A percentile compares a stretch with the other conserved stretches of the same genome.
Conservation (phyloP, 2,888 invertebrate species). For the Chydorus sphaericus region DNA sequence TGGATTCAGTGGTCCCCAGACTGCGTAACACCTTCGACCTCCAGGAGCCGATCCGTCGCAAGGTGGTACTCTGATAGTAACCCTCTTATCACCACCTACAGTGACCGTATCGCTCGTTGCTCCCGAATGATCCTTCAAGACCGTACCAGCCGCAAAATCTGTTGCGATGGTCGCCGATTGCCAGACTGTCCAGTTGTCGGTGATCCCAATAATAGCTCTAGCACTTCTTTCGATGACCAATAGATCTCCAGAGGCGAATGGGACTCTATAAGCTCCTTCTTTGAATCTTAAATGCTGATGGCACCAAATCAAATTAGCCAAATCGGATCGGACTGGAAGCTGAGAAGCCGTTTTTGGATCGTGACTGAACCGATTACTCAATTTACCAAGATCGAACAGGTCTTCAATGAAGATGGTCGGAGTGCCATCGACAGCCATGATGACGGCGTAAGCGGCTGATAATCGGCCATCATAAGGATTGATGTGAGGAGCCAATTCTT, state of each 20-base stretch:
- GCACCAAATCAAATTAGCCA: conserved; percentile 10
- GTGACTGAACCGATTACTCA: conserved; percentile 8
- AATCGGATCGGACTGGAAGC: background rate
- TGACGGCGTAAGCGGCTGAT: conserved; percentile 3
- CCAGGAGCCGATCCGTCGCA: conserved; percentile 1
- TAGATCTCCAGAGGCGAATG: background rate
- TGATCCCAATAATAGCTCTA: conserved; percentile 3
- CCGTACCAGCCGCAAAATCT: conserved; percentile 3
- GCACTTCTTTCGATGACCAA: conserved; percentile 10
- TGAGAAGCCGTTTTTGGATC: conserved; percentile 3
- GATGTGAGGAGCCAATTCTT: conserved; percentile 8
- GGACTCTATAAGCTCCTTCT: conserved; percentile 6
- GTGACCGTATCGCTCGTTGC: background rate
- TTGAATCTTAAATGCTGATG: conserved; percentile 6
- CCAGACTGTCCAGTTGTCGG: conserved; percentile 8
- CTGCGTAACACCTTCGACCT: conserved; percentile 8
- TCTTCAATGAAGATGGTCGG: conserved; percentile 10
- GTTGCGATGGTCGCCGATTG: background rate
- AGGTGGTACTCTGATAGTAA: background rate
- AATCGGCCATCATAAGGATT: conserved; percentile 10
- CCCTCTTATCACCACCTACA: background rate
- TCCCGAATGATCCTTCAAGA: conserved; percentile 9
- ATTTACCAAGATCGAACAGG: conserved; percentile 5
- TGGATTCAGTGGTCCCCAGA: background rate
- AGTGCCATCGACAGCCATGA: conserved; percentile 5